These are phyloP conservation scores for Drosophila sucinea DNA, from an alignment of 1,140 invertebrate genomes.

Conservation along the genomic window DNA sequence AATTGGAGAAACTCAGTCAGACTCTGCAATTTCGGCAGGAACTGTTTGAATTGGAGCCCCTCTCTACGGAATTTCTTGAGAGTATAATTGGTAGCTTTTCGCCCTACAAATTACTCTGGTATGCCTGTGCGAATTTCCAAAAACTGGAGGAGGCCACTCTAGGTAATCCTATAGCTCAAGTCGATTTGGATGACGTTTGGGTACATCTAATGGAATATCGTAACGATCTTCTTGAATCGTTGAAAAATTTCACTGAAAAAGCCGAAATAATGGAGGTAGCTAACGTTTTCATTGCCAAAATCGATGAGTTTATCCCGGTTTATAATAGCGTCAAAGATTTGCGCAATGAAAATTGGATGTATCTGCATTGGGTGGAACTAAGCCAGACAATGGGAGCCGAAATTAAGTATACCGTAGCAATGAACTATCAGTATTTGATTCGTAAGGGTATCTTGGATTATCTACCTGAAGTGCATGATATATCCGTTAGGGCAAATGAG, in stretches of 20 bases:
- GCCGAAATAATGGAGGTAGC: conserved; percentile 73
- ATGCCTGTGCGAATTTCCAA: conserved; percentile 65
- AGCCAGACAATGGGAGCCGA: conserved; percentile 52
- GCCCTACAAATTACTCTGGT: conserved; percentile 73
- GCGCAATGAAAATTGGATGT: conserved; percentile 80
- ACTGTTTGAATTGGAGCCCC: conserved; percentile 71
- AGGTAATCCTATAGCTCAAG: conserved; percentile 67
- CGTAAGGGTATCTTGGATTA: conserved; percentile 70
- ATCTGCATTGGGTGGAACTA: conserved; percentile 73
- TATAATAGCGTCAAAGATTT: conserved; percentile 66
- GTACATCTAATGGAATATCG: conserved; percentile 46
- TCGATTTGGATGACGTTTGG: conserved; percentile 73
- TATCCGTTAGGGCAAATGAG: conserved; percentile 62
- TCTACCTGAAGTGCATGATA: conserved; percentile 61
- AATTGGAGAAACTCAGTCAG: conserved; percentile 63
- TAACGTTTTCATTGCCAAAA: conserved; percentile 45
- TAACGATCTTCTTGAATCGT: conserved; percentile 41
- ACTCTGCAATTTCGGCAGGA: conserved; percentile 64
- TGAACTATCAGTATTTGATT: conserved; percentile 73
- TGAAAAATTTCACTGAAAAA: conserved; percentile 63
- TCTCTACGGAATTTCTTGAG: conserved; percentile 62
- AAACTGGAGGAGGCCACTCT: conserved; percentile 77
- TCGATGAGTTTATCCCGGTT: conserved; percentile 64
- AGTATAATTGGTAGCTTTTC: conserved; percentile 68
- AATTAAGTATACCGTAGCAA: conserved; percentile 61